Evolutionary conservation across 2,888 invertebrate genomes (phyloP).

Genomic region (Hetaerina titia): DNA sequence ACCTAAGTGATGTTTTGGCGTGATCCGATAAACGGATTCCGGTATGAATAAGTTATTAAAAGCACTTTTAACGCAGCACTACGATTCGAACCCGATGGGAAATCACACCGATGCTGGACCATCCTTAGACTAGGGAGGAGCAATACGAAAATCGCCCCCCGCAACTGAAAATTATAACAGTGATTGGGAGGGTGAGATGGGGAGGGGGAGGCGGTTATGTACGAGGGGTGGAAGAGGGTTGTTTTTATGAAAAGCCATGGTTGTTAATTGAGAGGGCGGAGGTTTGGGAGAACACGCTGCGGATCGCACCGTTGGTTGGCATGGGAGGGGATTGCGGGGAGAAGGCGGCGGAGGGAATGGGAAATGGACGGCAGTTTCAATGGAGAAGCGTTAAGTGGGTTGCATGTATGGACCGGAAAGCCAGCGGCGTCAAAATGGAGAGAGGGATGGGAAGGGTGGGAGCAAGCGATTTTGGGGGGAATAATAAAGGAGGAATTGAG

Average conservation of each 20-base stretch:
- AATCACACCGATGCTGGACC: background rate
- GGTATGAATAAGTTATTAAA: background rate
- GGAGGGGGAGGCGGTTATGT: background rate
- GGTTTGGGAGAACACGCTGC: background rate
- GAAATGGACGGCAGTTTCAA: background rate
- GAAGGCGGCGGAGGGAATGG: background rate
- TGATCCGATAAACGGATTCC: background rate
- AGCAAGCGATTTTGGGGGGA: background rate
- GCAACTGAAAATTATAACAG: background rate
- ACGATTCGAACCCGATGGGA: background rate
- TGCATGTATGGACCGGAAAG: constrained; percentile 41
- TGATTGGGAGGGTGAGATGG: background rate
- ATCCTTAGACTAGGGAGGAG: background rate
- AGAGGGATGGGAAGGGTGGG: background rate
- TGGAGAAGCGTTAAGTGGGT: constrained; percentile 8
- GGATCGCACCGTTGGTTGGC: background rate
- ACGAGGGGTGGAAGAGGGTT: background rate
- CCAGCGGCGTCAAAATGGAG: background rate
- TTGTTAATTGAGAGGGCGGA: background rate
- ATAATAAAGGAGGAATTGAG: constrained; percentile 42
- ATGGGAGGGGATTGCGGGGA: background rate
- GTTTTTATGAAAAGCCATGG: constrained; percentile 9
- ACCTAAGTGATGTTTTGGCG: background rate
- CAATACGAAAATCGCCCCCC: background rate
- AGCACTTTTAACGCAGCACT: background rate